Conservation (phyloP, 1,140 invertebrate species). For the Onthophagus taurus region DNA sequence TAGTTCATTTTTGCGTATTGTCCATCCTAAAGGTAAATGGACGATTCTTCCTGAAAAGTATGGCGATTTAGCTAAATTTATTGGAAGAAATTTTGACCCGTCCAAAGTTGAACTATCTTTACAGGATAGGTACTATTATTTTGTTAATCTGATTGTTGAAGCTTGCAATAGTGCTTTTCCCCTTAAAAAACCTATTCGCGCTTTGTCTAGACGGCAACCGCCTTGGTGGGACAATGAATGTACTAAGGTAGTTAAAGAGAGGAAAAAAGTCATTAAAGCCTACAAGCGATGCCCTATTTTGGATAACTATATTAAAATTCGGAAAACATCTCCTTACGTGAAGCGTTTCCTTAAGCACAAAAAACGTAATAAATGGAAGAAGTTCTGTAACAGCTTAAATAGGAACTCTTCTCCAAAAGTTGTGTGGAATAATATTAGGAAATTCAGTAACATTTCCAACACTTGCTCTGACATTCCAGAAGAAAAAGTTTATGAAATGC, state of each 20-base stretch:
- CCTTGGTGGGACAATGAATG: slow-evolving; percentile 4
- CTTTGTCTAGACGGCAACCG: not conserved
- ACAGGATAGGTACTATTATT: not conserved
- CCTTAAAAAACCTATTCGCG: not conserved
- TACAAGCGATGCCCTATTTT: not conserved
- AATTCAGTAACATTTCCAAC: not conserved
- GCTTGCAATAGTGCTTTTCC: not conserved
- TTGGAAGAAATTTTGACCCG: not conserved
- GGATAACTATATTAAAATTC: not conserved
- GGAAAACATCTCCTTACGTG: not conserved
- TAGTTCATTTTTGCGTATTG: not conserved
- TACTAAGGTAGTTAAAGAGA: not conserved
- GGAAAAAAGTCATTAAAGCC: not conserved
- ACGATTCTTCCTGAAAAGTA: not conserved
- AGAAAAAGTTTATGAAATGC: no score
- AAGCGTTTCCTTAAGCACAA: slow-evolving; percentile 1
- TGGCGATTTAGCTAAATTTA: not conserved
- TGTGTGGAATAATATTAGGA: not conserved
- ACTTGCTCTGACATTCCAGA: not conserved
- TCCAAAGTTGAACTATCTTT: not conserved
- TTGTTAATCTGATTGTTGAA: not conserved
- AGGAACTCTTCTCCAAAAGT: not conserved
- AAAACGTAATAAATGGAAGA: not conserved
- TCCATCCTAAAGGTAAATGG: not conserved
- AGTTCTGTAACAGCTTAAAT: not conserved